A percentile compares a stretch with the other conserved stretches of the same genome.
These are phyloP conservation scores for Nycticorax nycticorax DNA, from an alignment of 2,113 vertebrate genomes.

Conservation along the genomic window DNA sequence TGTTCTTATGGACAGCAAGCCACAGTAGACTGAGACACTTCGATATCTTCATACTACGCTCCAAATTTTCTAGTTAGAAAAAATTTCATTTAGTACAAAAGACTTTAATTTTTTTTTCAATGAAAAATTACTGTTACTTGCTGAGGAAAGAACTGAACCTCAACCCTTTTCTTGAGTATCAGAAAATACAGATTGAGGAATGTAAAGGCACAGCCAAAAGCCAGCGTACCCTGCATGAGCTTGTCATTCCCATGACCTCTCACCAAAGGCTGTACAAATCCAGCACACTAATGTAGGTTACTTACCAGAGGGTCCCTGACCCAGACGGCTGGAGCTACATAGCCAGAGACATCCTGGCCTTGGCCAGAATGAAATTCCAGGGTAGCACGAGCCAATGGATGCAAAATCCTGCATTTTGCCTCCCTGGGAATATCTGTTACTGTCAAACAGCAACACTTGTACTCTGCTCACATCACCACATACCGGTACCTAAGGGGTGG, in stretches of 20 bases:
- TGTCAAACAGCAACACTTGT: neutral
- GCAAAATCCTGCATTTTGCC: neutral
- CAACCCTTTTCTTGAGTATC: neutral
- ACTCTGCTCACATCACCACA: neutral
- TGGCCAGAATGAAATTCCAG: neutral
- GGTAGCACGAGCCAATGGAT: neutral
- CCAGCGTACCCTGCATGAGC: accelerated
- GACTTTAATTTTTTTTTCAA: neutral
- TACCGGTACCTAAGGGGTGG: too few species aligned
- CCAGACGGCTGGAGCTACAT: neutral
- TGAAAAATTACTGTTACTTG: neutral
- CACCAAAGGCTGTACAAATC: neutral
- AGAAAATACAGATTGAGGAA: neutral
- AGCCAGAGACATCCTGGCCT: neutral
- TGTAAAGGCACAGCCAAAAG: neutral
- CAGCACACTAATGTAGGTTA: neutral
- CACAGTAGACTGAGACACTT: neutral
- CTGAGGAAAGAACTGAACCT: neutral
- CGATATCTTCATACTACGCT: neutral
- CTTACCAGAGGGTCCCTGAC: neutral
- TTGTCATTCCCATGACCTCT: neutral
- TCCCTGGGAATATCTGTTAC: neutral
- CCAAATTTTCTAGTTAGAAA: neutral
- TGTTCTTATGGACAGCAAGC: neutral
- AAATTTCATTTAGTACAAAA: neutral